Percentiles rank a stretch among this genome's conserved stretches.
Evolutionary conservation across 2,113 vertebrate genomes (phyloP).

Genomic region (Recurvirostra avosetta): DNA sequence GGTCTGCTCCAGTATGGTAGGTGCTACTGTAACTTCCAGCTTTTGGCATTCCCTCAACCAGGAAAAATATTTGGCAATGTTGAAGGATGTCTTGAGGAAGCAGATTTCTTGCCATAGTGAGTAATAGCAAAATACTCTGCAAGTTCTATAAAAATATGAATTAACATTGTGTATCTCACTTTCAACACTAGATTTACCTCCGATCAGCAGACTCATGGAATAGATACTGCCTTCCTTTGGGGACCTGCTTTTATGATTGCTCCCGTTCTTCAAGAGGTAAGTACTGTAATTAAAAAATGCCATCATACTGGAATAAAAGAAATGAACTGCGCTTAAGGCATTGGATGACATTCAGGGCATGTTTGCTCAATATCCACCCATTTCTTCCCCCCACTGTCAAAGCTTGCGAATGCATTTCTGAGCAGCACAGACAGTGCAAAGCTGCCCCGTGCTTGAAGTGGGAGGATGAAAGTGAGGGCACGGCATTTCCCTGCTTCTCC

Average conservation of each 20-base stretch:
- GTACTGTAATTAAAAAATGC: slow-evolving; percentile 33
- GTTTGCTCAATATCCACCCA: neutral
- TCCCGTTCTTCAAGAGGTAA: slow-evolving; percentile 60
- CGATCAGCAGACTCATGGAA: slow-evolving; percentile 48
- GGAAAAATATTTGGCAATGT: neutral
- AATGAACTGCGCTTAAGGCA: neutral
- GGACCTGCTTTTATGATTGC: slow-evolving; percentile 60
- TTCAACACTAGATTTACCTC: slow-evolving; percentile 54
- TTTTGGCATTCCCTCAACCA: neutral
- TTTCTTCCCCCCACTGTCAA: neutral
- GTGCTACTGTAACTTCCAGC: neutral
- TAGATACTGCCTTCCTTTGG: slow-evolving; percentile 67
- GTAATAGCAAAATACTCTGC: neutral
- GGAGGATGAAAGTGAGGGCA: neutral
- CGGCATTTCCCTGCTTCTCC: neutral
- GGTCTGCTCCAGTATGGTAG: neutral
- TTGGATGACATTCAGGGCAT: neutral
- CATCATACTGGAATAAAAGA: neutral
- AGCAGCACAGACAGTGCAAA: neutral
- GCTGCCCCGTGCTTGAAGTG: neutral
- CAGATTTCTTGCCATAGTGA: neutral
- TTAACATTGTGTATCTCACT: neutral
- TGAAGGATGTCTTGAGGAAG: neutral
- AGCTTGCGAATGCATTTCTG: neutral
- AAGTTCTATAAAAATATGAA: neutral